Conservation (phyloP, 2,888 invertebrate species). For the Elegia similella region DNA sequence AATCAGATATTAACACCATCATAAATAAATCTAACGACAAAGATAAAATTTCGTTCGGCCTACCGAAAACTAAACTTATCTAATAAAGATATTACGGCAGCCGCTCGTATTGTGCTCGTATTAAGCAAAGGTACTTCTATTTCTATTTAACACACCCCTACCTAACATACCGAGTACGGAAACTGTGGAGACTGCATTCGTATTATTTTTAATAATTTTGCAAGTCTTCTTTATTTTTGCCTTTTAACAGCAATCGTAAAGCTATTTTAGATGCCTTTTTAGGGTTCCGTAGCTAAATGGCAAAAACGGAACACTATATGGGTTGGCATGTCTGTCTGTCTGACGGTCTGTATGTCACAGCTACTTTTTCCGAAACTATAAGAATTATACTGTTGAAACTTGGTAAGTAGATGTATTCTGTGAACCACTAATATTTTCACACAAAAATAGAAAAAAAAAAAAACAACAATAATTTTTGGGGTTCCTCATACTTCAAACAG, state of each 20-base stretch:
- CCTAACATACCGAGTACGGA: slow-evolving; percentile 39
- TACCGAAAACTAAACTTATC: slow-evolving; percentile 42
- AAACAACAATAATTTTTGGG: too few species aligned
- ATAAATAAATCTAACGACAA: background rate
- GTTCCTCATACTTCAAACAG: too few species aligned
- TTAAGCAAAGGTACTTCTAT: slow-evolving; percentile 62
- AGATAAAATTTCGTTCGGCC: background rate
- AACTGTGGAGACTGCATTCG: slow-evolving; percentile 31
- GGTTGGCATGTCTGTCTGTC: too few species aligned
- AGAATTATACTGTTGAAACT: too few species aligned
- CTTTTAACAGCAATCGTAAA: background rate
- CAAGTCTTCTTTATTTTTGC: background rate
- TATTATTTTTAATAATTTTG: background rate
- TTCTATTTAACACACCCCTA: slow-evolving; percentile 56
- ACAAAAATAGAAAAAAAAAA: too few species aligned
- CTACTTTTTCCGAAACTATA: too few species aligned
- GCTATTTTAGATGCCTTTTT: background rate
- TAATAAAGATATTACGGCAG: slow-evolving; percentile 51
- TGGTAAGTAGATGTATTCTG: too few species aligned
- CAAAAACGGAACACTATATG: too few species aligned
- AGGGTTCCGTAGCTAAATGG: too few species aligned
- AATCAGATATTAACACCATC: background rate
- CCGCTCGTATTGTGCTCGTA: slow-evolving; percentile 40
- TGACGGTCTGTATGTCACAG: too few species aligned
- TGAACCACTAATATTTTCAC: too few species aligned